Conservation (phyloP, 2,797 vertebrate species). For the Anguilla obscura region DNA sequence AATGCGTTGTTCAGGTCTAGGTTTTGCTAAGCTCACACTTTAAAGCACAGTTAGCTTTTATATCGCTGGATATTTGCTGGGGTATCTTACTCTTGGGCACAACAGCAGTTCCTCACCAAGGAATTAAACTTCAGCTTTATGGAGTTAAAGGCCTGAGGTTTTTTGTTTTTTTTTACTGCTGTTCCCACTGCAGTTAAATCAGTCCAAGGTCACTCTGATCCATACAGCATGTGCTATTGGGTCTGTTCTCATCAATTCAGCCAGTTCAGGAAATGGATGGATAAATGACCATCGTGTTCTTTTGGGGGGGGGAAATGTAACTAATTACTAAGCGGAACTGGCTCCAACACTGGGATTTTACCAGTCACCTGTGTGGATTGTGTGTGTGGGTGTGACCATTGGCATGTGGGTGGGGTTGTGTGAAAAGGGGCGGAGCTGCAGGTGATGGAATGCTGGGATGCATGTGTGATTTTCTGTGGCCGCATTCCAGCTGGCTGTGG, state of each 20-base stretch:
- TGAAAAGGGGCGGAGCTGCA: not conserved
- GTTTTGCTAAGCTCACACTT: not conserved
- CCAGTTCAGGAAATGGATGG: not conserved
- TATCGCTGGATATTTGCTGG: not conserved
- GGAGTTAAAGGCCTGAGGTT: not conserved
- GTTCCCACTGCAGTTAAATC: not conserved
- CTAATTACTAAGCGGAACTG: not conserved
- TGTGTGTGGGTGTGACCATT: slow-evolving; percentile 38
- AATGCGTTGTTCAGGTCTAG: not conserved
- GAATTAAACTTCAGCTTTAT: not conserved
- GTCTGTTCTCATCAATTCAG: not conserved
- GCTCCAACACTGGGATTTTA: not conserved
- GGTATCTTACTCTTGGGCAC: not conserved
- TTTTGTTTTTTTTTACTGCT: no score
- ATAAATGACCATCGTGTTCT: not conserved
- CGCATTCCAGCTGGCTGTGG: slow-evolving; percentile 46
- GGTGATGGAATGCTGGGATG: not conserved
- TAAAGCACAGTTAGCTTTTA: not conserved
- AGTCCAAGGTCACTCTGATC: not conserved
- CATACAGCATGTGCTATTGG: not conserved
- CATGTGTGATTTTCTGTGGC: not conserved
- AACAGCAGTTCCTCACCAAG: not conserved
- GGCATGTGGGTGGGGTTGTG: slow-evolving; percentile 37
- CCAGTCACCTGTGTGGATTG: not conserved
- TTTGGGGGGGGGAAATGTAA: not conserved